Base-by-base conservation (phyloP, 2,113 vertebrate genomes). In the Percina caprodes region DNA sequence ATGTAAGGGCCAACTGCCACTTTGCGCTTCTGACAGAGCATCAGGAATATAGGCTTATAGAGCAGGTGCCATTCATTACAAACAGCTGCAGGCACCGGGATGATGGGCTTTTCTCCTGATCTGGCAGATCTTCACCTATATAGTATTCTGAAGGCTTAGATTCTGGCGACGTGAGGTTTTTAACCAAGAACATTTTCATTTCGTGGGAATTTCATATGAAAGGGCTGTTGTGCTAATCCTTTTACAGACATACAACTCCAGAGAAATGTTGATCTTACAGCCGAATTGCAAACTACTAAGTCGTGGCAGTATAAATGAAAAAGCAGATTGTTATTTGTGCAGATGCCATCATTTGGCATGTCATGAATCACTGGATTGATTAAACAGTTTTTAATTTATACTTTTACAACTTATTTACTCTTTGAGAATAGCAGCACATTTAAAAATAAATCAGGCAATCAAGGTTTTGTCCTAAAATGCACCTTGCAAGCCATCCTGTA, bases 101-200 rank as follows among this genome's bases (percentile, higher is more conserved):
- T 88, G 74, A 85, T 75, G 49, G 73, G 79, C 74, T 92, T 88
- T 84, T 77, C 86, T 63, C 65, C n/a, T 74, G 80, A 88, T 87
- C 78, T 55, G 69, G 63, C 69, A 69, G 70, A 82, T 81, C 51
- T 67, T 69, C 56, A 70, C 62, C 35, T 14, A n/a, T 39, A 54
- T 24, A 49, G 63, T 54, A 61, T 77, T 77, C 33, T 48, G 66
- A 46, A 65, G 4, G 33, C 49, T 56, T 24, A 49, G 69, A 35
- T 59, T 51, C 18, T 75, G 62, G 18, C 67, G 42, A 70, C 0
- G 19, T 82, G 85, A 87, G 26, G 11, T 42, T 86, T 85, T 84
- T 67, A 82, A 82, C 55, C 58, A 87, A 81, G 18, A 49, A 51
- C 54, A 12, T 39, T 66, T 65, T 67, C n/a, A 51, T 48, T 76